Evolutionary conservation across 2,888 invertebrate genomes (phyloP).

Genomic region (Calameuta idolon): DNA sequence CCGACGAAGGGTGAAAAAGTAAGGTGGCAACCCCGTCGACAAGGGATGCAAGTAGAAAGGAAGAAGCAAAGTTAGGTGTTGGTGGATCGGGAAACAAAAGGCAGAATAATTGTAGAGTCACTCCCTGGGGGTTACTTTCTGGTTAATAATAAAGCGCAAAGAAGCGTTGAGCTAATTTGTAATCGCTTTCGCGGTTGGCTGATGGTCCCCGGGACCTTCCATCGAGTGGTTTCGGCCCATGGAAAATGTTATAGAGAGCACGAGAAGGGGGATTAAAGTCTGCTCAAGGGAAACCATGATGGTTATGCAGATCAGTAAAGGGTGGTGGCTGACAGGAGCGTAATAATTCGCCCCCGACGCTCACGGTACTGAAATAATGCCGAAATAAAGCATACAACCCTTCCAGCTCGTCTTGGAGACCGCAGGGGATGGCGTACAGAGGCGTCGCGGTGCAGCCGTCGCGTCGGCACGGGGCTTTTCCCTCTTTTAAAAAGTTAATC

Average conservation of each 20-base stretch:
- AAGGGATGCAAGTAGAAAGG: slow-evolving; percentile 18
- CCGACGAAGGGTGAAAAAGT: neutral
- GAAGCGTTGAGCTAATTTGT: slow-evolving; percentile 62
- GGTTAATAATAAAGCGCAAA: slow-evolving; percentile 58
- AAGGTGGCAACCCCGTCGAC: slow-evolving; percentile 25
- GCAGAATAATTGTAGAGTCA: slow-evolving; percentile 55
- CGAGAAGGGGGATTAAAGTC: slow-evolving; percentile 17
- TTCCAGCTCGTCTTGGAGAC: slow-evolving; percentile 26
- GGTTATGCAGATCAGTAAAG: slow-evolving; percentile 59
- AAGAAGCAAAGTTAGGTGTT: slow-evolving; percentile 21
- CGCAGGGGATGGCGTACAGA: slow-evolving; percentile 8
- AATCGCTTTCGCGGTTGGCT: slow-evolving; percentile 58
- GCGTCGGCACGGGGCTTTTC: neutral
- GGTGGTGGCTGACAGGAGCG: slow-evolving; percentile 51
- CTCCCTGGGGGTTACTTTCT: slow-evolving; percentile 26
- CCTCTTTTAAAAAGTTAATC: slow-evolving; percentile 5
- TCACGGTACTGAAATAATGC: slow-evolving; percentile 40
- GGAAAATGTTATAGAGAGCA: slow-evolving; percentile 39
- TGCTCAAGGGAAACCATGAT: slow-evolving; percentile 43
- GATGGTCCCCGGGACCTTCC: slow-evolving; percentile 39
- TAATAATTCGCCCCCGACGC: slow-evolving; percentile 44
- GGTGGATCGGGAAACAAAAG: slow-evolving; percentile 58
- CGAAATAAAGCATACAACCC: slow-evolving; percentile 52
- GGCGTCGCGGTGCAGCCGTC: neutral
- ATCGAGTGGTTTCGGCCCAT: slow-evolving; percentile 47